phyloP scores from a whole-genome alignment of 2,888 invertebrate genomes.

The Dugesia japonica region DNA sequence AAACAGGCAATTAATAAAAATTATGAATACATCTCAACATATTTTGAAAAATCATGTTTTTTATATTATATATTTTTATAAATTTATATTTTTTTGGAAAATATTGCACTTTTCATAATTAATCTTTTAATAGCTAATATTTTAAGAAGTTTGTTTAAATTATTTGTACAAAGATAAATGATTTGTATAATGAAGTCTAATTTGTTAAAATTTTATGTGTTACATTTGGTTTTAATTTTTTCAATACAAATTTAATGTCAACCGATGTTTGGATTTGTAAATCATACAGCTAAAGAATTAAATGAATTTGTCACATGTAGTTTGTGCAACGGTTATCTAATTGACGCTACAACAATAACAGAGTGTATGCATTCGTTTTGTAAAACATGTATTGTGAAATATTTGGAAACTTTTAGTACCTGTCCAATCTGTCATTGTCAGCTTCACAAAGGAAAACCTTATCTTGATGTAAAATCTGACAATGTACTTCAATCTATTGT shows the following conservation, averaged over 20 bases:
- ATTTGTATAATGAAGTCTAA: neutral
- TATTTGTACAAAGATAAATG: neutral
- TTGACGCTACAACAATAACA: constrained; percentile 83
- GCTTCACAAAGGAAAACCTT: constrained; percentile 75
- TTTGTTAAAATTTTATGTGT: neutral
- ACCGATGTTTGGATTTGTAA: constrained; percentile 39
- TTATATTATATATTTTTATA: too few relatives aligned
- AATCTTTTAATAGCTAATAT: too few relatives aligned
- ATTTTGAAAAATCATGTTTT: too few relatives aligned
- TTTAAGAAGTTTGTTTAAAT: too few relatives aligned
- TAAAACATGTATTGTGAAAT: constrained; percentile 76
- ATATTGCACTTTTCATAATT: too few relatives aligned
- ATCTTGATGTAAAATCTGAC: constrained; percentile 69
- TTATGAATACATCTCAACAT: too few relatives aligned
- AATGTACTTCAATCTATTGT: constrained; percentile 82
- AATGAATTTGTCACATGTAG: constrained; percentile 77
- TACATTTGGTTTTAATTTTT: neutral
- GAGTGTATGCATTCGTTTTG: constrained; percentile 93
- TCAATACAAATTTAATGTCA: neutral
- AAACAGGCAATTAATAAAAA: too few relatives aligned
- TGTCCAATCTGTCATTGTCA: constrained; percentile 84
- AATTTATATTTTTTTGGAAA: too few relatives aligned
- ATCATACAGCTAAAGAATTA: constrained; percentile 51
- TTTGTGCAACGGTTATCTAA: constrained; percentile 76
- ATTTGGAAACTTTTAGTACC: constrained; percentile 63